Evolutionary conservation across 2,797 vertebrate genomes (phyloP).

Genomic region (Leptodactylus fallax): DNA sequence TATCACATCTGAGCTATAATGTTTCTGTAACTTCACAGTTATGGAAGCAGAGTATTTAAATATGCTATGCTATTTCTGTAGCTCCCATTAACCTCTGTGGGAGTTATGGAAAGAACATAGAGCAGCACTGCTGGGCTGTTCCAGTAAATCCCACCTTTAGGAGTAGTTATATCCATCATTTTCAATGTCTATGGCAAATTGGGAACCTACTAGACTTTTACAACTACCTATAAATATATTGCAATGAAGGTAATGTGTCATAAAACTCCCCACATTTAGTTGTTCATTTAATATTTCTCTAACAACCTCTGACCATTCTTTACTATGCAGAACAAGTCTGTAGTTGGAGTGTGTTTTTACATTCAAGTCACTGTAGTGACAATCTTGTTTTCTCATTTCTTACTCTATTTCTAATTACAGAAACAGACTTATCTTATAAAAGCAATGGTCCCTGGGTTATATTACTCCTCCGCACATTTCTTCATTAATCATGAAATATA

Average conservation of each 20-base stretch:
- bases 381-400: conserved; percentile 60
- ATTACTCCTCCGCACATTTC: conserved; percentile 60
- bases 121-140: too few species aligned
- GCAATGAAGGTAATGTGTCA: neutral
- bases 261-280: neutral
- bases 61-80: too few species aligned
- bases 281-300: neutral
- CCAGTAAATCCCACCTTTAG: too few species aligned
- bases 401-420: conserved; percentile 61
- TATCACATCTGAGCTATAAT: too few species aligned
- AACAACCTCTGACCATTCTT: conserved; percentile 1
- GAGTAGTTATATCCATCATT: too few species aligned
- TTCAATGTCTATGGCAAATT: too few species aligned
- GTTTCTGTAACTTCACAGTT: too few species aligned
- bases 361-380: conserved; percentile 45
- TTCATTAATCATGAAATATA: conserved; percentile 65
- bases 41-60: too few species aligned
- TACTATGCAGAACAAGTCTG: conserved; percentile 47
- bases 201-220: too few species aligned
- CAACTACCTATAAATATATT: neutral
- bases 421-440: conserved; percentile 62
- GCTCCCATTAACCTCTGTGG: too few species aligned
- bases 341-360: conserved; percentile 39
- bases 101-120: too few species aligned
- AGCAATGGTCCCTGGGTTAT: conserved; percentile 61